Conservation (phyloP, 2,888 invertebrate species). For the Rhamnusium bicolor region DNA sequence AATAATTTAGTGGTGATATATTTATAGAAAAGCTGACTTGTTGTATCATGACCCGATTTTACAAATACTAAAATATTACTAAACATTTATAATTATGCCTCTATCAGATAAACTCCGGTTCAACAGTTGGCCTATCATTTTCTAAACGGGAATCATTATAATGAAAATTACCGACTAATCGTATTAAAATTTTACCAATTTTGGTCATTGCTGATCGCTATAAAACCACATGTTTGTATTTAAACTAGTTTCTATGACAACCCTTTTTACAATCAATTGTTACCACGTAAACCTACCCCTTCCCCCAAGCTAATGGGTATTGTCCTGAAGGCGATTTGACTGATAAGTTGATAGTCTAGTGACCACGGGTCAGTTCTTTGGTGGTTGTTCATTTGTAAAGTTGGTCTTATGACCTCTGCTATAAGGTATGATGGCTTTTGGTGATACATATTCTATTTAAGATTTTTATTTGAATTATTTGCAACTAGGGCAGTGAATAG, state of each 20-base stretch:
- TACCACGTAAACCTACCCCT: conserved; percentile 68
- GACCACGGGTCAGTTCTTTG: conserved; percentile 68
- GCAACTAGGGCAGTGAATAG: background rate
- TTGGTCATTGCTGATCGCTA: conserved; percentile 6
- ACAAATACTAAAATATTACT: background rate
- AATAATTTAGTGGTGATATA: no score
- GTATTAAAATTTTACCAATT: conserved; percentile 31
- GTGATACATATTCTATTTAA: background rate
- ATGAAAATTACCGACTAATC: conserved; percentile 14
- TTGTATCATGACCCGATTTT: no score
- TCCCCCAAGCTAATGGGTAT: conserved; percentile 62
- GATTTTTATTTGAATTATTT: background rate
- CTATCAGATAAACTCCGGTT: conserved; percentile 6
- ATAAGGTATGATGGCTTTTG: conserved; percentile 11
- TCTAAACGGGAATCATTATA: background rate
- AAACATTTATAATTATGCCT: background rate
- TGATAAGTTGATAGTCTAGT: conserved; percentile 68
- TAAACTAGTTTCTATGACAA: conserved; percentile 66
- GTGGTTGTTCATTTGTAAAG: conserved; percentile 61
- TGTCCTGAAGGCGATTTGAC: conserved; percentile 64
- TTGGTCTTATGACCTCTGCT: conserved; percentile 33
- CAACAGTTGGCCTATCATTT: conserved; percentile 39
- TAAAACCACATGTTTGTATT: conserved; percentile 66
- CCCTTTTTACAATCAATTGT: conserved; percentile 69
- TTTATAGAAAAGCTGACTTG: no score